Base-by-base conservation (phyloP, 2,113 vertebrate genomes). In the Phaetusa simplex region DNA sequence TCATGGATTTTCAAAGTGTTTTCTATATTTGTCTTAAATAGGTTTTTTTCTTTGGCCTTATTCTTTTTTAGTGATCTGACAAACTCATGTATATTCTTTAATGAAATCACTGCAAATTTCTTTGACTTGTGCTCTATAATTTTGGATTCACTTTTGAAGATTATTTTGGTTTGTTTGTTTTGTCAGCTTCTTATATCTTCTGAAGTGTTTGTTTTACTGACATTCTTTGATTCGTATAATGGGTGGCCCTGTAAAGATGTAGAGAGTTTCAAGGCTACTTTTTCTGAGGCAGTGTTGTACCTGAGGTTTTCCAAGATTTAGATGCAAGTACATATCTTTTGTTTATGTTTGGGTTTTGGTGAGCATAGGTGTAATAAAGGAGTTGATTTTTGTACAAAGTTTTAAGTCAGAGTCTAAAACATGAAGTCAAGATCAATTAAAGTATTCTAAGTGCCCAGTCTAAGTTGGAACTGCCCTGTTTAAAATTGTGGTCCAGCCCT, bases 281-380 rank as follows among this genome's bases (percentile, higher is more conserved):
- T 92, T 78, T 34, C 55, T 36, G 27, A 87, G 15, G 14, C 4
- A 17, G 3, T 47, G 3, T 4, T 71, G 34, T 14, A 42, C 11
- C 7, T 53, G 30, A 47, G 7, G 1, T 61, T 93, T 84, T 30
- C 22, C 20, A 53, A 73, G 36, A 34, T 52, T 29, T 40, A 34
- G 23, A 18, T 24, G 30, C 55, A 74, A 82, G 49, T 78, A 16
- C 0, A 4, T 73, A 10, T 53, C 23, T 49, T 78, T 77, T 34
- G 2, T 42, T 81, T 3, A 1, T 18, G 6, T 56, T 89, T 85
- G 1, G 1, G 6, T 14, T 78, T 89, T 79, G 42, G 2, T 62
- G 38, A 66, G 13, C 43, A 29, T 0, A 74, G 21, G 32, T 3
- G 0, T 47, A 67, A 59, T 21, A 47, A 66, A 45, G n/a, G 43